phyloP scores from a whole-genome alignment of 2,113 vertebrate genomes.

The Tyrannus savana region DNA sequence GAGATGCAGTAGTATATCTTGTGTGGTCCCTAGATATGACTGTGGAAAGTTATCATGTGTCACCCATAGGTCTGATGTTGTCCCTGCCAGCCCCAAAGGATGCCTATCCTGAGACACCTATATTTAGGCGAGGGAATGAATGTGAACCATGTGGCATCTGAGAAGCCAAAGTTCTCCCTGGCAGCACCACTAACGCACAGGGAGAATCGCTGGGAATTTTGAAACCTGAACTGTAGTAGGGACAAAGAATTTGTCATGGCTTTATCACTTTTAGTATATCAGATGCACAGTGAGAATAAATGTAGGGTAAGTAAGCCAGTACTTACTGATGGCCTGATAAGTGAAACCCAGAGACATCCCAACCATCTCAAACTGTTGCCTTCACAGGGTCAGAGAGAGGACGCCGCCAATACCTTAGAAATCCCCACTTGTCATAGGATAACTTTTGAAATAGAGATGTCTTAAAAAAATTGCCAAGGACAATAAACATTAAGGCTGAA shows the following conservation, averaged over 20 bases:
- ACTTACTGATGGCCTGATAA: not conserved
- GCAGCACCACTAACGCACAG: not conserved
- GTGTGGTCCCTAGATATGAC: not conserved
- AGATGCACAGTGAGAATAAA: not conserved
- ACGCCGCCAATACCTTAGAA: not conserved
- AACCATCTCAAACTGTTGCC: not conserved
- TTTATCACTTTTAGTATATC: not conserved
- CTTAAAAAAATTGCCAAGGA: not conserved
- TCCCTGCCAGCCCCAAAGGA: fast-evolving
- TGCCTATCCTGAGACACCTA: not conserved
- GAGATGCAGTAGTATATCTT: not conserved
- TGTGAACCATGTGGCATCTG: not conserved
- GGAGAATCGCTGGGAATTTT: not conserved
- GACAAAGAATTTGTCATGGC: not conserved
- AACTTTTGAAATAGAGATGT: not conserved
- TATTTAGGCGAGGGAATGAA: not conserved
- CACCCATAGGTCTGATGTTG: not conserved
- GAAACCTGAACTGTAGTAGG: not conserved
- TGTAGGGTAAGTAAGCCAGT: not conserved
- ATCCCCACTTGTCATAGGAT: not conserved
- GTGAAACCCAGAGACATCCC: not conserved
- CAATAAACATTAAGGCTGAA: not conserved
- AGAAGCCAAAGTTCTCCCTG: not conserved
- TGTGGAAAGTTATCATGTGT: not conserved
- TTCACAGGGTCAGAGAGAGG: not conserved